These are phyloP conservation scores for Rousettus madagascariensis DNA, from an alignment of 2,797 vertebrate species.

Conservation along the genomic window DNA sequence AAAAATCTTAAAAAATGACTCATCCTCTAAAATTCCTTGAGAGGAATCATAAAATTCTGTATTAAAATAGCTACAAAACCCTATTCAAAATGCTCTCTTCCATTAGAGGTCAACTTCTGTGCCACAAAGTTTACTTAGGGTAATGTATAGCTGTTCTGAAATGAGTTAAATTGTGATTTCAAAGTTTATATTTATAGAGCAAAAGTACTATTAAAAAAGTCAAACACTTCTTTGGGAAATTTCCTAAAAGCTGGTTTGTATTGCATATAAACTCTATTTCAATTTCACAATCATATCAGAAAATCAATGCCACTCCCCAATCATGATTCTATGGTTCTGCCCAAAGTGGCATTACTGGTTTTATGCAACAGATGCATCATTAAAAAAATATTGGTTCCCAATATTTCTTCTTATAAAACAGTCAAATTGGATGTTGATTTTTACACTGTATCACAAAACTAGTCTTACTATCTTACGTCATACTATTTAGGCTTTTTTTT, in stretches of 20 bases:
- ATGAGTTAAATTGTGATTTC: not conserved
- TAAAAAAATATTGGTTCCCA: not conserved
- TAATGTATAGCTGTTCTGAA: not conserved
- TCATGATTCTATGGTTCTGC: not conserved
- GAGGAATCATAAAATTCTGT: constrained; percentile 75
- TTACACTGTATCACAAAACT: not conserved
- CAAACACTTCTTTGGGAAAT: constrained; percentile 6
- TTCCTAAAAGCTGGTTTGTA: not conserved
- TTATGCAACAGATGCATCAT: not conserved
- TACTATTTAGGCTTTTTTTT: not conserved
- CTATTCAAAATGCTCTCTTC: constrained; percentile 56
- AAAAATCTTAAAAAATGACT: constrained; percentile 77
- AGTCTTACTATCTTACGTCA: not conserved
- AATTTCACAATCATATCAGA: not conserved
- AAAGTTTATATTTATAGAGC: not conserved
- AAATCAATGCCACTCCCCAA: not conserved
- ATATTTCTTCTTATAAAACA: not conserved
- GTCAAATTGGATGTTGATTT: not conserved
- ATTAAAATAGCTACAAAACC: constrained; percentile 73
- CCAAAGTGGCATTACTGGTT: not conserved
- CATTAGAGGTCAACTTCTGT: constrained; percentile 48
- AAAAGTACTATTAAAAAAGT: not conserved
- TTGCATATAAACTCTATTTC: not conserved
- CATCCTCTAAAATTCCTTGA: constrained; percentile 28
- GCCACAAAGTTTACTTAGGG: constrained; percentile 47